Evolutionary conservation across 2,797 vertebrate species (phyloP).

Genomic region (Labroides dimidiatus): DNA sequence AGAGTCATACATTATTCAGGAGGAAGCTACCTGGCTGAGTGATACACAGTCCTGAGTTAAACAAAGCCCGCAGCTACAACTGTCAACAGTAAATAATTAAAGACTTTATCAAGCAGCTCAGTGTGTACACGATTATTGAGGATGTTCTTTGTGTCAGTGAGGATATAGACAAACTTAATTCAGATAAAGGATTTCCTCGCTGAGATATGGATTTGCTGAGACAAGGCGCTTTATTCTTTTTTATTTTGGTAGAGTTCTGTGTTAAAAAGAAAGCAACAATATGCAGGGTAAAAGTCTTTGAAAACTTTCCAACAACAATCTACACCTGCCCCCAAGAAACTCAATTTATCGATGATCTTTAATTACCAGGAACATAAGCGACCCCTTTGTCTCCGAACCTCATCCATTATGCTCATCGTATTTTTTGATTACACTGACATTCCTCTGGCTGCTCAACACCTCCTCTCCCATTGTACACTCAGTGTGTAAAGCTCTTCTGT

Average conservation of each 20-base stretch:
- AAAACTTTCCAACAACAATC: neutral
- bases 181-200: neutral
- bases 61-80: conserved; percentile 60
- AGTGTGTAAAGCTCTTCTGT: conserved; percentile 24
- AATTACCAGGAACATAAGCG: conserved; percentile 16
- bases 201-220: neutral
- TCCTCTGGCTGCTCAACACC: conserved; percentile 20
- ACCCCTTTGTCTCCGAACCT: conserved; percentile 6
- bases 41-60: conserved; percentile 51
- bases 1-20: conserved; percentile 68
- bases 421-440: conserved; percentile 23
- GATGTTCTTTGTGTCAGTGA: conserved; percentile 7
- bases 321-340: conserved; percentile 23
- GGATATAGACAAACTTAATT: neutral
- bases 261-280: too few relatives aligned
- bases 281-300: too few relatives aligned
- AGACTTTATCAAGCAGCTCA: conserved; percentile 22
- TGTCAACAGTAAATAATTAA: conserved; percentile 63
- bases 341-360: conserved; percentile 21
- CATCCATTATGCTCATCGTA: conserved; percentile 16
- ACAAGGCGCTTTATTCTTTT: too few relatives aligned
- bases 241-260: too few relatives aligned
- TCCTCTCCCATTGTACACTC: neutral
- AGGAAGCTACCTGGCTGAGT: conserved; percentile 44
- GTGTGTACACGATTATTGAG: conserved; percentile 6